These are phyloP conservation scores for Hyles vespertilio DNA, from an alignment of 1,140 invertebrate species.

Conservation along the genomic window DNA sequence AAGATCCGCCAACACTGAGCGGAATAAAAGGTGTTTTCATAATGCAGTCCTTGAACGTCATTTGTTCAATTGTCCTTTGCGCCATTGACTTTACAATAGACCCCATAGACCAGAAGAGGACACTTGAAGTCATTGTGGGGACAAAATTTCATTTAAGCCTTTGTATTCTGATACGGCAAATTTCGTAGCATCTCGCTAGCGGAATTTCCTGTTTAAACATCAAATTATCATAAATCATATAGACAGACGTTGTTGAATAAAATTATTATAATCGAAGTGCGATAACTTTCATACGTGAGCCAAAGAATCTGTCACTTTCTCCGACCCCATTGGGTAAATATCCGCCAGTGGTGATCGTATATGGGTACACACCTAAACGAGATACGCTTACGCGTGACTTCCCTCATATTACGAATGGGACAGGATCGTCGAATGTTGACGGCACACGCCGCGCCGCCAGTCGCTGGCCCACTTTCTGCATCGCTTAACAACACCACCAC, in stretches of 20 bases:
- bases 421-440: slow-evolving; percentile 6
- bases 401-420: slow-evolving; percentile 4
- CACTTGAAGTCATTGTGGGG: too few relatives aligned
- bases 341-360: background rate
- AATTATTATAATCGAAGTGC: background rate
- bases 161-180: slow-evolving; percentile 4
- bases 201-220: background rate
- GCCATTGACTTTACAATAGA: too few relatives aligned
- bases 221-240: background rate
- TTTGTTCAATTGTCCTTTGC: background rate
- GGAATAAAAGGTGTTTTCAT: slow-evolving; percentile 18
- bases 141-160: too few relatives aligned
- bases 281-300: slow-evolving; percentile 3
- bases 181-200: background rate
- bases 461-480: slow-evolving; percentile 31
- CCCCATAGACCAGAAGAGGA: too few relatives aligned
- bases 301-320: slow-evolving; percentile 22
- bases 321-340: slow-evolving; percentile 20
- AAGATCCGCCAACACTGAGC: slow-evolving; percentile 12
- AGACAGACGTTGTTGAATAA: background rate
- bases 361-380: slow-evolving; percentile 2
- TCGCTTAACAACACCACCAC: slow-evolving; percentile 22
- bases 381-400: slow-evolving; percentile 4
- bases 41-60: slow-evolving; percentile 18
- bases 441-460: slow-evolving; percentile 1